These are phyloP conservation scores for Spisula solida DNA, from an alignment of 2,888 invertebrate species.

Conservation along the genomic window DNA sequence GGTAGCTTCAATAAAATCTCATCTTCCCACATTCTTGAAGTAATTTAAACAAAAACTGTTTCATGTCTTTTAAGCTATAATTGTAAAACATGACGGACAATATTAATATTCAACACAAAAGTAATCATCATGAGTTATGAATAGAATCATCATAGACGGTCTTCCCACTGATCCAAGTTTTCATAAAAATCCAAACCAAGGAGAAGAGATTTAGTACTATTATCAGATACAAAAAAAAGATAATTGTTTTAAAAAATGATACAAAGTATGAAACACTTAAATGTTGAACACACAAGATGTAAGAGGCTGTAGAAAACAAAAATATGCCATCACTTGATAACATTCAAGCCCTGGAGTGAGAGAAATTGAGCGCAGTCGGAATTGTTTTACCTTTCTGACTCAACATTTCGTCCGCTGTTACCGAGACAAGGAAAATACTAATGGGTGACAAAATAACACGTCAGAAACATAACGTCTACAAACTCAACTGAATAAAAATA, in stretches of 20 bases:
- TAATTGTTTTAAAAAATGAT: neutral
- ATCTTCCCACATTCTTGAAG: neutral
- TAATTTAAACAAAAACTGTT: neutral
- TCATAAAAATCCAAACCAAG: neutral
- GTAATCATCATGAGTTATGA: neutral
- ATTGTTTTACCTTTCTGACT: neutral
- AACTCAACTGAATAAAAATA: conserved; percentile 27
- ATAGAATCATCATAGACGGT: neutral
- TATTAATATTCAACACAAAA: neutral
- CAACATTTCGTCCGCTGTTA: conserved; percentile 48
- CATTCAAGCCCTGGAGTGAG: neutral
- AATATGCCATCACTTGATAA: neutral
- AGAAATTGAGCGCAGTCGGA: neutral
- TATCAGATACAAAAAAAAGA: neutral
- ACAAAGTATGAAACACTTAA: conserved; percentile 14
- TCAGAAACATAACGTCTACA: conserved; percentile 9
- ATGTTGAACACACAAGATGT: conserved; percentile 20
- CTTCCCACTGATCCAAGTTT: neutral
- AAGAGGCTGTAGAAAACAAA: neutral
- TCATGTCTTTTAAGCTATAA: neutral
- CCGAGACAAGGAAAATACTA: conserved; percentile 24
- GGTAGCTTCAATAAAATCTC: neutral
- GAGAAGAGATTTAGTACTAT: neutral
- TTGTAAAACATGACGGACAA: neutral
- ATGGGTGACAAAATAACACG: conserved; percentile 19